A percentile compares a stretch with the other conserved stretches of the same genome.
These are phyloP conservation scores for Platypus cylindrus DNA, from an alignment of 2,888 invertebrate species.

Conservation along the genomic window DNA sequence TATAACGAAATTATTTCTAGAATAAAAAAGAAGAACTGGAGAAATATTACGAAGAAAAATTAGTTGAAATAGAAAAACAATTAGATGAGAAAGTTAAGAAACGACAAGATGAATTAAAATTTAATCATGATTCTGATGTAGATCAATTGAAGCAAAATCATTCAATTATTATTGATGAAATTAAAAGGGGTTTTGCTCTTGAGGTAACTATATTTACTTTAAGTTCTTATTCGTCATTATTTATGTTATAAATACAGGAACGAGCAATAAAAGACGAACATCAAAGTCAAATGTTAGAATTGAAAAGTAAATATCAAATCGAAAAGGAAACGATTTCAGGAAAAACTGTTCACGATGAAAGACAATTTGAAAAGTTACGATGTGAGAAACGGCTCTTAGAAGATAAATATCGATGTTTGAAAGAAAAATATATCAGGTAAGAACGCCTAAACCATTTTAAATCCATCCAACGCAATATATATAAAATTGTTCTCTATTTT, in stretches of 20 bases:
- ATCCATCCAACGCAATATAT: no score
- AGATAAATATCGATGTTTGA: constrained; percentile 53
- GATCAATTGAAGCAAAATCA: constrained; percentile 47
- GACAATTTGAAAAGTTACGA: constrained; percentile 49
- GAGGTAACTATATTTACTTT: constrained; percentile 37
- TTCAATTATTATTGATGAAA: constrained; percentile 43
- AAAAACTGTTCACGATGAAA: constrained; percentile 21
- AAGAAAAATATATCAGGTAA: constrained; percentile 15
- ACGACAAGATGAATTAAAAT: constrained; percentile 39
- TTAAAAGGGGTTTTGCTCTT: constrained; percentile 50
- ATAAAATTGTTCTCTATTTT: no score
- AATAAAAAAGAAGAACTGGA: constrained; percentile 34
- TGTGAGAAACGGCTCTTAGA: constrained; percentile 59
- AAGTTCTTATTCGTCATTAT: background rate
- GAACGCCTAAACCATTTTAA: no score
- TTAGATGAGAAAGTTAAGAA: constrained; percentile 34
- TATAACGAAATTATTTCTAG: constrained; percentile 2
- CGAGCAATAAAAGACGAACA: constrained; percentile 55
- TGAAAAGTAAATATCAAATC: constrained; percentile 44
- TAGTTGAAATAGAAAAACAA: constrained; percentile 42
- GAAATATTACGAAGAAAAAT: constrained; percentile 37
- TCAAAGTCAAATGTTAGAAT: constrained; percentile 49
- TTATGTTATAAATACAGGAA: constrained; percentile 40
- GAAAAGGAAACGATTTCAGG: constrained; percentile 37
- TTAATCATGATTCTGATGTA: constrained; percentile 42